Evolutionary conservation across 1,140 invertebrate species (phyloP), one percentile per base, ranked within the genome.

Genomic region (Drosophila kanapiae): DNA sequence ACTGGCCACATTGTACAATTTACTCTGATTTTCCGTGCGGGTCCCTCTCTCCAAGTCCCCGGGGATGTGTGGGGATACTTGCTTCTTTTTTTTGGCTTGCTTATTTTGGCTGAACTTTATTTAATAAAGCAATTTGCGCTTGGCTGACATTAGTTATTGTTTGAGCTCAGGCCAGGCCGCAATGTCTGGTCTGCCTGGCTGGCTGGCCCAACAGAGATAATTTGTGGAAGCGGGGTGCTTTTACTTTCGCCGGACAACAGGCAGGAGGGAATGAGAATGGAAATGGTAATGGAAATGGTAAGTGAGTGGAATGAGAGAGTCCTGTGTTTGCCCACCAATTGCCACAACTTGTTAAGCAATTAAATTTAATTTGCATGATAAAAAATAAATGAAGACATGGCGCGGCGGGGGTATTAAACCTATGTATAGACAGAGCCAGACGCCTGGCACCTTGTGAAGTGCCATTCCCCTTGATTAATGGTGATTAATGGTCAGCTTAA

Each of bases 101-200:
- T 81, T 91, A 82, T 88, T 91, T 86, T 90, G 81, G 78, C 75
- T 90, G 78, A 79, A 80, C 77, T 90, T 90, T 90, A 90, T 90
- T 90, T 90, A 90, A 90, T 90, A 90, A 90, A 90, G 85, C 86
- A 90, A 90, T 90, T 90, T 90, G 87, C 86, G 86, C 85, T 91
- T 90, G 85, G 87, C 82, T 90, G 80, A 91, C 85, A 90, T 91
- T 91, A 90, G 85, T 90, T 90, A 91, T 90, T 90, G 79, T 90
- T 69, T 80, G 75, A 81, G 82, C 85, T 67, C 81, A 57, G 51
- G 65, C 57, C 80, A 57, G 51, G 65, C 57, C 80, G 69, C 74
- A 85, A 65, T 72, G 68, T 71, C 84, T 90, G 85, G 69, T 59
- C 84, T 90, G 85, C 65, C 45, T 86, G 33, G 33, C 84, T 90